These are phyloP conservation scores for Odontomachus brunneus DNA, from an alignment of 1,140 invertebrate species.

Conservation along the genomic window DNA sequence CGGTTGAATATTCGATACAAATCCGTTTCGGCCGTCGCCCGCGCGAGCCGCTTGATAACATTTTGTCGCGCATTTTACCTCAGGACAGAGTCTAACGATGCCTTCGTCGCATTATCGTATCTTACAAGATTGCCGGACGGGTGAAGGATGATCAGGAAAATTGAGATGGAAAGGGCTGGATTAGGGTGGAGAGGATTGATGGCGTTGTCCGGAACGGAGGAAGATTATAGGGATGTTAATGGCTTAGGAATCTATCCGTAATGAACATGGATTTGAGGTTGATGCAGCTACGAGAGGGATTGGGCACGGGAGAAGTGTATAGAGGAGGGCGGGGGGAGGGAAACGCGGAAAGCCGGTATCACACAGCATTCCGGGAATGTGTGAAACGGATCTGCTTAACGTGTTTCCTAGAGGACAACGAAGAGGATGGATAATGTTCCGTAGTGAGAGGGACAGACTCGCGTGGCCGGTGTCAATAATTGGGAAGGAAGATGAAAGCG, in stretches of 20 bases:
- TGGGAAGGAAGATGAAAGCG: background rate
- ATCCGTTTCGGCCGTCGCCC: background rate
- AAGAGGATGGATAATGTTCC: constrained; percentile 3
- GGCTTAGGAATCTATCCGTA: constrained; percentile 42
- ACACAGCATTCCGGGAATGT: constrained; percentile 26
- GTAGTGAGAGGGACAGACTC: background rate
- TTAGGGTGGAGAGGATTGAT: constrained; percentile 37
- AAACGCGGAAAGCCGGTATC: constrained; percentile 16
- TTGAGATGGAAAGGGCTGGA: constrained; percentile 13
- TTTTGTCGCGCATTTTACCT: background rate
- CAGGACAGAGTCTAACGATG: too few species aligned
- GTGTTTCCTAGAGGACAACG: background rate
- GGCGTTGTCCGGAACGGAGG: constrained; percentile 17
- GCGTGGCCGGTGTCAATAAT: constrained; percentile 35
- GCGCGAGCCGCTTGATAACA: too few species aligned
- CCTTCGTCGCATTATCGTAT: constrained; percentile 3
- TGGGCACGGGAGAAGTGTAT: background rate
- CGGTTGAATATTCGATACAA: too few species aligned
- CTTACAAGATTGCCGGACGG: constrained; percentile 23
- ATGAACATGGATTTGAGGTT: constrained; percentile 47
- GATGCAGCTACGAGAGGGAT: background rate
- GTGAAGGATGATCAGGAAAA: constrained; percentile 35
- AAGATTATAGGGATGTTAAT: constrained; percentile 57
- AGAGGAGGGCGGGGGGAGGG: background rate
- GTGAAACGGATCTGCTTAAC: constrained; percentile 31